phyloP scores from a whole-genome alignment of 1,140 invertebrate genomes.

The Amphibalanus amphitrite region DNA sequence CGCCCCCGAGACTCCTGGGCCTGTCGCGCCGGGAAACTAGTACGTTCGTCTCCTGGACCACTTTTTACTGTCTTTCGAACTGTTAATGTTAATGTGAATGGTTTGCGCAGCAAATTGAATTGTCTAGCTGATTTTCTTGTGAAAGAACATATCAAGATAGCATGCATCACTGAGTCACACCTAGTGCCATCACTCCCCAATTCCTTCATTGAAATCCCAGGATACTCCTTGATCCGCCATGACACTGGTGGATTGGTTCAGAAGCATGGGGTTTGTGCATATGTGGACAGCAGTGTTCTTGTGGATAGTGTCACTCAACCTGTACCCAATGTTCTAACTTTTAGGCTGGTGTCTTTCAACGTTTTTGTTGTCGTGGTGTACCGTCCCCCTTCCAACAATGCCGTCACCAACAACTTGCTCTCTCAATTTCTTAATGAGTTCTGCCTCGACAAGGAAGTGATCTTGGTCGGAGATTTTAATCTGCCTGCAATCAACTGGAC shows the following conservation, averaged over 20 bases:
- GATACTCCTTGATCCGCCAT: no score
- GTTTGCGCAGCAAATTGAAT: constrained; percentile 4
- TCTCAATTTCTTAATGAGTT: background rate
- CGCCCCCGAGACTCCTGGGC: no score
- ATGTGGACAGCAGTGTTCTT: no score
- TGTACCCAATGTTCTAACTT: background rate
- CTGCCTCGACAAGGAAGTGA: constrained; percentile 5
- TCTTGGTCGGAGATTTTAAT: constrained; percentile 6
- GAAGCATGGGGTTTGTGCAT: no score
- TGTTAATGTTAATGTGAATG: constrained; percentile 6
- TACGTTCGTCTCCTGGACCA: background rate
- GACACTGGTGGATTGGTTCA: no score
- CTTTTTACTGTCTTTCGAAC: no score
- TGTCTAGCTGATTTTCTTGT: constrained; percentile 5
- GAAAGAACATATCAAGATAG: constrained; percentile 3
- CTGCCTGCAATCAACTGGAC: no score
- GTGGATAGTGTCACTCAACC: background rate
- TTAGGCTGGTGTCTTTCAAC: constrained; percentile 3
- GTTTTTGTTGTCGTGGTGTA: background rate
- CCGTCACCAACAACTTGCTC: background rate
- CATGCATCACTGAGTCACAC: constrained; percentile 1
- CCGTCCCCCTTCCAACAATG: constrained; percentile 1
- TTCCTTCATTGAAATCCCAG: constrained; percentile 4
- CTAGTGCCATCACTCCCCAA: background rate
- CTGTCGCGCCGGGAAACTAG: no score